Base-by-base conservation (phyloP, 2,113 vertebrate species). In the Periophthalmodon schlosseri region DNA sequence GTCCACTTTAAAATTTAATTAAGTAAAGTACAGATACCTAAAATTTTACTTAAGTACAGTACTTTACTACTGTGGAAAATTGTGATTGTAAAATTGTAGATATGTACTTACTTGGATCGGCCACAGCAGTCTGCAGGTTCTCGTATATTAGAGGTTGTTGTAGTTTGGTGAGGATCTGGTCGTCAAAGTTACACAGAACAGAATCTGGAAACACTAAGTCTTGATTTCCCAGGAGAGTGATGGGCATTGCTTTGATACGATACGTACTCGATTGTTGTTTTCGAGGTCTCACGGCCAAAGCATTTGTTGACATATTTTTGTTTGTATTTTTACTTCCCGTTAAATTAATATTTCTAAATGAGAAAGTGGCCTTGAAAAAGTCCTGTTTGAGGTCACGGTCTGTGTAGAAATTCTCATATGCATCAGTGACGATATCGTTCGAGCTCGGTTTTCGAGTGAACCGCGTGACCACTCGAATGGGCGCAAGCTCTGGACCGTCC, bases 61-160 rank as follows among this genome's bases (percentile, higher is more conserved):
- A 46, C 44, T 46, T 14, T 50, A 14, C 14, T 15, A 50, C 13
- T 50, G n/a, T n/a, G n/a, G n/a, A n/a, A n/a, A n/a, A n/a, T n/a
- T 56, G 66, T 69, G 73, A 76, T 71, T 57, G 44, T 0, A 49
- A 60, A 68, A 7, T 11, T 47, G 11, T 21, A n/a, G 10, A 39
- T n/a, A 21, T 50, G 12, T 10, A 57, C 92, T 85, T 94, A 98
- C 96, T 95, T 95, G 93, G 90, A 87, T 90, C 78, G 18, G 89
- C 90, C 73, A 94, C 69, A 65, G 86, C 77, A 36, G 56, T 75
- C 39, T 91, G 78, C 0, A 90, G 67, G 5, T 87, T 87, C 15
- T 89, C 81, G 2, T 72, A 69, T 77, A 58, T 82, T 73, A 83
- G 83, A 58, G 79, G 81, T 69, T 82, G 76, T 24, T 81, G 77